Evolutionary conservation across 2,113 vertebrate genomes (phyloP), one percentile per base, ranked within the genome.

Genomic region (Percina caprodes): DNA sequence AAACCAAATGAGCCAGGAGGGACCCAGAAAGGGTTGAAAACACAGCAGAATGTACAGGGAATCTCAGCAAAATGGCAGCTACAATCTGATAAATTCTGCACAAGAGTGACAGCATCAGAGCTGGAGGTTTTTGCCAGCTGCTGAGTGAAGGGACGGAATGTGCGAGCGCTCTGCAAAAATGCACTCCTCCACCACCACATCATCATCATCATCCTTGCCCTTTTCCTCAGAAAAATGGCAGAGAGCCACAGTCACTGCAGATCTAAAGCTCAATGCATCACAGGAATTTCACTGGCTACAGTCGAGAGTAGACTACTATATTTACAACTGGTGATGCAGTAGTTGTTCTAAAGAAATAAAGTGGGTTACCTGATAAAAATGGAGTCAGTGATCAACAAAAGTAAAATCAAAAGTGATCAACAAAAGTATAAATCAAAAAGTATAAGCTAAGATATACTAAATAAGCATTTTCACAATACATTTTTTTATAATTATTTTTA

Each of bases 71-170:
- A 91, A 83, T 79, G 82, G 89, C 70, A 14, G 61, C 79, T 70
- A 55, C 60, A 55, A 82, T 77, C 83, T 77, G 88, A 91, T 82
- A 85, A 84, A 92, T 90, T 89, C 85, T 84, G 79, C 83, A 90
- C 8, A 6, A 83, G 74, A 87, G 75, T 80, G 91, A 92, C 83
- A 75, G 89, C 77, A 84, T 45, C 78, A 78, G 80, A 85, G 73
- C 80, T 1, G 78, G 59, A 85, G 77, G 71, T 66, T 79, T 66
- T 58, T 73, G 81, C 82, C 89, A 92, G 89, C 71, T 80, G 88
- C 79, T 72, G 83, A 90, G 69, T 76, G 86, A 91, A 69, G 85
- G 62, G 63, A 77, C 9, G 91, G 90, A 93, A 93, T 93, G 93
- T 87, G 82, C 10, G 48, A 80, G 55, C 5, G 58, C 49, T 73